Conservation (phyloP, 2,797 vertebrate species). For the Alectoris magna region DNA sequence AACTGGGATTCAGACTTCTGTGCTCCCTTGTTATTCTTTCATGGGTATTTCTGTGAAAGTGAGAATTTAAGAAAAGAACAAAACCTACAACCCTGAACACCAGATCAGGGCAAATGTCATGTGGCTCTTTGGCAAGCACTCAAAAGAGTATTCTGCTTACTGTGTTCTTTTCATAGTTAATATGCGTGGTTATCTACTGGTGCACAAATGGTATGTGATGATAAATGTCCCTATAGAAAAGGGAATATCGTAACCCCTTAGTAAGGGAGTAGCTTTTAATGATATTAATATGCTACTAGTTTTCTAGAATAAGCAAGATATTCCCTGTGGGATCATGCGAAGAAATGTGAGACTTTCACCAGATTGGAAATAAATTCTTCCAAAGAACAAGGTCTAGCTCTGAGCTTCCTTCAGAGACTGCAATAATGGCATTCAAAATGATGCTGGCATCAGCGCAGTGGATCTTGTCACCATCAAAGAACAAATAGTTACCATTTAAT, state of each 20-base stretch:
- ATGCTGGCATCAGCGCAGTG: conserved; percentile 32
- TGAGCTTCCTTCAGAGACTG: neutral
- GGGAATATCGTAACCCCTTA: neutral
- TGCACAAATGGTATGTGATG: neutral
- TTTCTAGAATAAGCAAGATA: neutral
- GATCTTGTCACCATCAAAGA: conserved; percentile 14
- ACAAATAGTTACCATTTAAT: conserved; percentile 46
- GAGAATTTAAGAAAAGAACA: neutral
- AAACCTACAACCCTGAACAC: neutral
- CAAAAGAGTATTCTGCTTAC: neutral
- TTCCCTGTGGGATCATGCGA: neutral
- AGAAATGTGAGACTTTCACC: neutral
- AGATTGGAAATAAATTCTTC: conserved; percentile 40
- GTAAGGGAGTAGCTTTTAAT: neutral
- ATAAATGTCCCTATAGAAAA: neutral
- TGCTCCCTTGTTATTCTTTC: neutral
- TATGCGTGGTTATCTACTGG: neutral
- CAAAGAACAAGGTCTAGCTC: neutral
- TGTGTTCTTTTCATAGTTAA: neutral
- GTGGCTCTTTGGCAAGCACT: neutral
- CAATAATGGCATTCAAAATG: conserved; percentile 24
- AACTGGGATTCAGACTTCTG: conserved; percentile 40
- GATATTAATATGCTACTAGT: neutral
- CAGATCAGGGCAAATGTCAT: neutral
- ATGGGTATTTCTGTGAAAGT: neutral